A percentile compares a stretch with the other conserved stretches of the same genome.
These are phyloP conservation scores for Dicerorhinus sumatrensis DNA, from an alignment of 2,113 vertebrate species.

Conservation along the genomic window DNA sequence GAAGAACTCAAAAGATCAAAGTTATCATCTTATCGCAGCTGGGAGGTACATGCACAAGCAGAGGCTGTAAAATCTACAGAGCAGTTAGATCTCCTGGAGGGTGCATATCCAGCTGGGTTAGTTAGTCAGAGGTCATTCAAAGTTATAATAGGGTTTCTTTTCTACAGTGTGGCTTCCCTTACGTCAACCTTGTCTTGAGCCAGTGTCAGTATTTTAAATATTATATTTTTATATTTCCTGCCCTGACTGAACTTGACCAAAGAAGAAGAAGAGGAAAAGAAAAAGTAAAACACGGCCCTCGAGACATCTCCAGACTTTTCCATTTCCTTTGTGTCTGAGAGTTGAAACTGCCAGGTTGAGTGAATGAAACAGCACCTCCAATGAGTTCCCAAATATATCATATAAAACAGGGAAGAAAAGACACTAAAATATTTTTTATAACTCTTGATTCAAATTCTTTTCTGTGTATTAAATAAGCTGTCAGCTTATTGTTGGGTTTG, in stretches of 20 bases:
- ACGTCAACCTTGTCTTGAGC: too few relatives aligned
- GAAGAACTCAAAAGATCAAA: too few relatives aligned
- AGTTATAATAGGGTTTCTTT: too few relatives aligned
- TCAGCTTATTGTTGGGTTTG: neutral
- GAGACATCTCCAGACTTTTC: constrained; percentile 32
- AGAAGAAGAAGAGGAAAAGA: neutral
- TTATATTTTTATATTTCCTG: neutral
- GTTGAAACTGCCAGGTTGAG: neutral
- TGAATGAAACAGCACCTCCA: constrained; percentile 17
- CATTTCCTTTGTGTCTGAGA: constrained; percentile 21
- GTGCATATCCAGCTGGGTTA: too few relatives aligned
- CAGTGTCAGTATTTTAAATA: neutral
- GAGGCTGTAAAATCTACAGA: too few relatives aligned
- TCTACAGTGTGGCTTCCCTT: too few relatives aligned
- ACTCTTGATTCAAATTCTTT: constrained; percentile 3
- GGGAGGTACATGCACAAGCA: too few relatives aligned
- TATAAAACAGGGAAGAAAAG: neutral
- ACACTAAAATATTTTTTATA: constrained; percentile 20
- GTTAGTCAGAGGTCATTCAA: too few relatives aligned
- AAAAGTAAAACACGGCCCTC: neutral
- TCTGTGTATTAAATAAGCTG: constrained; percentile 37
- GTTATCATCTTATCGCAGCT: too few relatives aligned
- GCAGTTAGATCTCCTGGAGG: too few relatives aligned
- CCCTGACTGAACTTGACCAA: neutral
- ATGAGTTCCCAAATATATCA: neutral